Percentiles rank a stretch among this genome's conserved stretches.
These are phyloP conservation scores for Cryptus armator DNA, from an alignment of 2,888 invertebrate genomes.

Conservation along the genomic window DNA sequence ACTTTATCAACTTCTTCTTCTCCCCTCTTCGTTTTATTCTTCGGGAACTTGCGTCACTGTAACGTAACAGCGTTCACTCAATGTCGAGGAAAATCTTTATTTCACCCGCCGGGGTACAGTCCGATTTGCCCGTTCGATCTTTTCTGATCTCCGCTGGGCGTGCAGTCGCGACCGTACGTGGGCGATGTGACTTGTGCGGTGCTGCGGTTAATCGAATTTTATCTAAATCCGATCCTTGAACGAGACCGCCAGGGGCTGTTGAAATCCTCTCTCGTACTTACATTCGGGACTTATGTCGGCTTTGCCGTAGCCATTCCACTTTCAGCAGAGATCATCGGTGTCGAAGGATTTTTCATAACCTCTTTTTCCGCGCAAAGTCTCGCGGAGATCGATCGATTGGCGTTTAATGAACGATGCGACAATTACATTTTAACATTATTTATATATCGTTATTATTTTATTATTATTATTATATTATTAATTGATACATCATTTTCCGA, in stretches of 20 bases:
- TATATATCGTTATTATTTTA: too few species aligned
- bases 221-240: slow-evolving; percentile 57
- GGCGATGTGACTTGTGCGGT: neutral
- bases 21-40: neutral
- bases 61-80: neutral
- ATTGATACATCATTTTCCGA: too few species aligned
- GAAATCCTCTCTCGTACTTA: slow-evolving; percentile 7
- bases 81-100: slow-evolving; percentile 12
- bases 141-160: slow-evolving; percentile 6
- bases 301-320: neutral
- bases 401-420: too few species aligned
- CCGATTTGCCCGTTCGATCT: slow-evolving; percentile 6
- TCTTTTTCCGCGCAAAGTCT: too few species aligned
- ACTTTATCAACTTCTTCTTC: neutral
- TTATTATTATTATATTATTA: too few species aligned
- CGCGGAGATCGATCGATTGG: too few species aligned
- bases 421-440: too few species aligned
- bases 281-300: neutral
- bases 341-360: neutral
- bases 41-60: neutral
- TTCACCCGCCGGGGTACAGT: slow-evolving; percentile 10
- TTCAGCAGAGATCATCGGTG: neutral
- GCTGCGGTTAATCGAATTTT: slow-evolving; percentile 52
- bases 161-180: slow-evolving; percentile 21
- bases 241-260: slow-evolving; percentile 8